Base-by-base conservation (phyloP, 2,888 invertebrate genomes). In the Priocnemis perturbator region DNA sequence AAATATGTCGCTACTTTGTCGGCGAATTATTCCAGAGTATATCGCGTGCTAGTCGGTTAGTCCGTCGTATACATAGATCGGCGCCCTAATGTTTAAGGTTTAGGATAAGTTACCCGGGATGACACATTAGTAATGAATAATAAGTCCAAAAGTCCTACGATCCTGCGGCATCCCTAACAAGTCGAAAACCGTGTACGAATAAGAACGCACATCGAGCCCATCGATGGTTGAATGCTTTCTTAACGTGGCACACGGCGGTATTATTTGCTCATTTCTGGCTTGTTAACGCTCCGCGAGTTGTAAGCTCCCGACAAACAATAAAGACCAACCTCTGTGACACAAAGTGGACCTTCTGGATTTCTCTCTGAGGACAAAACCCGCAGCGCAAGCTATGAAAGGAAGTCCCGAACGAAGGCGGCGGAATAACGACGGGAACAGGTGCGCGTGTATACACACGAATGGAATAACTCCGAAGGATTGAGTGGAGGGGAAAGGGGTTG, bases 341-440 rank as follows among this genome's bases (percentile, higher is more conserved):
- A 65, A 69, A 69, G 59, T 58, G 58, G 61, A 61, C 61, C 60
- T 61, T 57, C 61, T 65, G 67, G 65, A 77, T 77, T 78, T 77
- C 66, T 72, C 78, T 68, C 60, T 60, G 63, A 67, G 62, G 71
- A 69, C 67, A 66, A 72, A 77, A 75, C 69, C 69, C 66, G 69
- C 69, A 59, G 65, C 69, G 78, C 62, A 19, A 15, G 67, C 53
- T 57, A 64, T 67, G 67, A 78, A 72, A 69, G 67, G 64, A 66
- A 60, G 55, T 17, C 45, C 52, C 56, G 58, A 70, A 68, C 78
- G 73, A 78, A 73, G 69, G 64, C 69, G 57, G 44, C 55, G 68
- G 26, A 37, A 68, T 65, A 68, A 68, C 68, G 68, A 65, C 59
- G 17, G 50, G 4, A 3, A 17, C 50, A 50, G 50, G 50, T 17